Percentiles rank a stretch among this genome's conserved stretches.
Conservation (phyloP, 2,797 vertebrate genomes). For the Champsocephalus gunnari region DNA sequence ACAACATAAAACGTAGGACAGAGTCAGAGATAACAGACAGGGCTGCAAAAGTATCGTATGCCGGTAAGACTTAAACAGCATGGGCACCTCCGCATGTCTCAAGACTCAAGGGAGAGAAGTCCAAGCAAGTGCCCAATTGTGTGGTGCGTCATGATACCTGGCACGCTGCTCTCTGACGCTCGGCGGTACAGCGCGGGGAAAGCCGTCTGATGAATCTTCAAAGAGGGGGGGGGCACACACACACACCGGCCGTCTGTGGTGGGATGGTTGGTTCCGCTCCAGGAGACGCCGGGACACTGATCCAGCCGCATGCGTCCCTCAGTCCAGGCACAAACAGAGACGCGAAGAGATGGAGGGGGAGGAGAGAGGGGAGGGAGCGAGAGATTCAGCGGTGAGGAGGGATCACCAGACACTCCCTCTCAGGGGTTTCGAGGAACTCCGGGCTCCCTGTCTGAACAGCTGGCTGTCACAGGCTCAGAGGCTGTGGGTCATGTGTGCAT, state of each 20-base stretch:
- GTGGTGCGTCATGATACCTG: conserved; percentile 81
- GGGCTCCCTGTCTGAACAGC: conserved; percentile 29
- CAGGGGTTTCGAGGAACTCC: conserved; percentile 51
- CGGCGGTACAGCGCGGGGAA: conserved; percentile 49
- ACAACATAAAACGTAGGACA: conserved; percentile 25
- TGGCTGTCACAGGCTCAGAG: conserved; percentile 17
- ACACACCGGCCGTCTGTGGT: conserved; percentile 37
- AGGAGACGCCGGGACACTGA: conserved; percentile 44
- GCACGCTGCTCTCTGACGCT: conserved; percentile 46
- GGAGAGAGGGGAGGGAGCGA: conserved; percentile 18
- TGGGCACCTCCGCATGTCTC: conserved; percentile 36
- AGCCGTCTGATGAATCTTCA: conserved; percentile 43
- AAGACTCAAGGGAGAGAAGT: conserved; percentile 33
- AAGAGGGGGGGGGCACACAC: neutral
- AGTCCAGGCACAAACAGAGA: neutral
- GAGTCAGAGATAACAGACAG: conserved; percentile 17
- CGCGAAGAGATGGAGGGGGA: neutral
- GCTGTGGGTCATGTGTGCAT: neutral
- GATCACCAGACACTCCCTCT: conserved; percentile 46
- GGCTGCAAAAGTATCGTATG: neutral
- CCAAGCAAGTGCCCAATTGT: conserved; percentile 48
- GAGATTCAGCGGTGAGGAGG: conserved; percentile 32
- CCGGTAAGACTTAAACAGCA: conserved; percentile 4
- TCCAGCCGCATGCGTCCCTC: conserved; percentile 53
- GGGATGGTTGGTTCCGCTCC: conserved; percentile 46